Base-by-base conservation (phyloP, 2,113 vertebrate genomes). In the Toxostoma redivivum region DNA sequence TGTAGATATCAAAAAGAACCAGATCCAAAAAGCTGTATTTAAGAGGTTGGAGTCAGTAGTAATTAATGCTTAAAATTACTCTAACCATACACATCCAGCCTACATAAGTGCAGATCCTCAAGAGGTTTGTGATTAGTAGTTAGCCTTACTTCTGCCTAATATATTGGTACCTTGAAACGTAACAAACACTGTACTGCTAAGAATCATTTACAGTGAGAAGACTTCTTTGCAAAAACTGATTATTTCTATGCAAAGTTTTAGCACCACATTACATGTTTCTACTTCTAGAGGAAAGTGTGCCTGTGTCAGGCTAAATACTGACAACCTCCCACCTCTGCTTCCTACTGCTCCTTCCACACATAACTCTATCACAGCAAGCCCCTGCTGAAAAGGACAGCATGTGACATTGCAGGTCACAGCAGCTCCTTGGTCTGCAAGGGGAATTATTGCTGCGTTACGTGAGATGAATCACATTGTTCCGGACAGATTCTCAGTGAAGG, bases 51-150 rank as follows among this genome's bases (percentile, higher is more conserved):
- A 95, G 57, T 86, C 83, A 93, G 58, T 62, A 65, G 38, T 91
- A 96, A 95, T 95, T 95, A 95, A 93, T 67, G 65, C 83, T 84
- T 95, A 84, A 93, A 95, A 56, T 83, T 66, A 70, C 92, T 94
- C n/a, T 50, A 96, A 90, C 90, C 47, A 83, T 92, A 89, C 64
- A 92, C 83, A 95, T 48, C 65, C 88, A 96, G 95, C 94, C 91
- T 96, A 96, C 96, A 93, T 72, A 95, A 96, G 74, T 83, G 65
- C 78, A 92, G 81, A 56, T 95, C 50, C 84, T 92, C 72, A 72
- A 90, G 91, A 93, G 88, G 45, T 88, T 93, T 92, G 80, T 91
- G 95, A 94, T 97, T 93, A 96, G 69, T 67, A 80, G 91, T 83
- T 94, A 91, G 60, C 35, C 64, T 96, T 79, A 69, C 64, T 96